These are phyloP conservation scores for Crocallis elinguaria DNA, from an alignment of 2,888 invertebrate genomes.

Conservation along the genomic window DNA sequence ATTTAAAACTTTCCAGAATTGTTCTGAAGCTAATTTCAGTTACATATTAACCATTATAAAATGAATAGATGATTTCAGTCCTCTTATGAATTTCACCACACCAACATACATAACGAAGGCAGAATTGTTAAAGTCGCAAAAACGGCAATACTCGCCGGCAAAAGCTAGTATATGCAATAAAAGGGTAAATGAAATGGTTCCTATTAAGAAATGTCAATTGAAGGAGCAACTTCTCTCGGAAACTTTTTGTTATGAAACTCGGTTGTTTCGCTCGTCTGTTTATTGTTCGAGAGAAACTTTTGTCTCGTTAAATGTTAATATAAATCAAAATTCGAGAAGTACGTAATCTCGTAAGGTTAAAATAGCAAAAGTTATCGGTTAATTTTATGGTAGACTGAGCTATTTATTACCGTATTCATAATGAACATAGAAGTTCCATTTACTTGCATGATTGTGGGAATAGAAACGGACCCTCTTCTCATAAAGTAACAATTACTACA, in stretches of 20 bases:
- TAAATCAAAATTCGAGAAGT: constrained; percentile 54
- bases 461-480: no score
- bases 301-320: constrained; percentile 52
- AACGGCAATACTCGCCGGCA: not conserved
- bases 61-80: no score
- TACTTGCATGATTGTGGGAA: no score
- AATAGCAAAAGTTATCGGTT: constrained; percentile 14
- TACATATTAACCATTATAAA: no score
- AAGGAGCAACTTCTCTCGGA: constrained; percentile 35
- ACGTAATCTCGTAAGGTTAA: constrained; percentile 43
- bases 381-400: constrained; percentile 5
- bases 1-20: not conserved
- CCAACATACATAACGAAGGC: no score
- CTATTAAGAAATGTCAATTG: constrained; percentile 44
- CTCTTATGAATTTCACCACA: no score
- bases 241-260: constrained; percentile 52
- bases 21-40: not conserved
- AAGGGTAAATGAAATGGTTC: constrained; percentile 39
- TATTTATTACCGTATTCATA: constrained; percentile 2
- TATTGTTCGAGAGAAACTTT: constrained; percentile 49
- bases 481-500: no score
- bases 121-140: not conserved
- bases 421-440: not conserved
- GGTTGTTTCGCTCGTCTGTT: constrained; percentile 44
- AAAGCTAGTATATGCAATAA: constrained; percentile 4